Evolutionary conservation across 92 coral and sea anemone species (phyloP).

Genomic region (Galaxea fascicularis): DNA sequence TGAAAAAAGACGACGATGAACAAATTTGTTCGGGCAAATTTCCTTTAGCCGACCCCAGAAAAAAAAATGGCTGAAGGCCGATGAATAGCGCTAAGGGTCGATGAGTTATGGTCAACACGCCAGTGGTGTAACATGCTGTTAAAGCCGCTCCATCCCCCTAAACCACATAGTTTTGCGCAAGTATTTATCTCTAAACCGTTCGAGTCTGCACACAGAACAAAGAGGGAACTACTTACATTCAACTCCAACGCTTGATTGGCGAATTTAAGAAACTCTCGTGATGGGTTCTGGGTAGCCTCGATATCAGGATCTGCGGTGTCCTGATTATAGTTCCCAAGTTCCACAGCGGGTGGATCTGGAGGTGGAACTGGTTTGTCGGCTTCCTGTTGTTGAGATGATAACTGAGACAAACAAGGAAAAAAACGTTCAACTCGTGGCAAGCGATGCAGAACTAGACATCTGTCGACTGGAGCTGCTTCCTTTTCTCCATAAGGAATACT

Average conservation of each 20-base stretch:
- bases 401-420: background rate
- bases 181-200: too few species aligned
- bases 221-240: conserved; percentile 58
- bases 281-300: conserved; percentile 52
- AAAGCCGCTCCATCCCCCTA: too few species aligned
- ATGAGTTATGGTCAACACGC: too few species aligned
- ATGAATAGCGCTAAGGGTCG: too few species aligned
- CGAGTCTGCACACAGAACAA: background rate
- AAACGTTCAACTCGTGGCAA: background rate
- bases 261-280: conserved; percentile 74
- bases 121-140: too few species aligned
- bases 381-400: background rate
- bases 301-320: conserved; percentile 28
- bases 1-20: too few species aligned
- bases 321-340: conserved; percentile 27
- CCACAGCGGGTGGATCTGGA: conserved; percentile 18
- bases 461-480: background rate
- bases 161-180: too few species aligned
- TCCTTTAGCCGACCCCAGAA: too few species aligned
- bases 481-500: too few species aligned
- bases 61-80: too few species aligned
- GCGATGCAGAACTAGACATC: background rate
- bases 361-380: conserved; percentile 14
- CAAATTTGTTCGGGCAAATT: too few species aligned
- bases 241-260: conserved; percentile 74